These are phyloP conservation scores for Gopherus flavomarginatus DNA, from an alignment of 2,113 vertebrate species.

Conservation along the genomic window DNA sequence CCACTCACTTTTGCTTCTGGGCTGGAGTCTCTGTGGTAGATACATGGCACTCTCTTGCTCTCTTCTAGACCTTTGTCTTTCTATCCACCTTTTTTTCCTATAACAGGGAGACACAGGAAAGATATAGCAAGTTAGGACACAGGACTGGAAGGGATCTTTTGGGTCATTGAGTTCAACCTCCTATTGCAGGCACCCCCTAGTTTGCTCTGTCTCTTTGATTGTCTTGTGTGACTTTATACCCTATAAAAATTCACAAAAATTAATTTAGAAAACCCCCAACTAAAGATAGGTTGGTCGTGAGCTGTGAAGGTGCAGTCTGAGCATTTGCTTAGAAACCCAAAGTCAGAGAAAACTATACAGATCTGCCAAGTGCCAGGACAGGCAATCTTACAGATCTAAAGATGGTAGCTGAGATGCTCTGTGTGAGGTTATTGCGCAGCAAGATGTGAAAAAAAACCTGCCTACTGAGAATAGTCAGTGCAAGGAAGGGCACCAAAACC, in stretches of 20 bases:
- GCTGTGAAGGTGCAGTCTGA: neutral
- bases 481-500: neutral
- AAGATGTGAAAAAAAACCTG: neutral
- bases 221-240: neutral
- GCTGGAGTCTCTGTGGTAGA: neutral
- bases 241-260: neutral
- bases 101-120: neutral
- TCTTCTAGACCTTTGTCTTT: neutral
- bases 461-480: neutral
- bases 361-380: neutral
- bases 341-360: neutral
- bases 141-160: neutral
- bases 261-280: neutral
- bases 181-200: neutral
- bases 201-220: neutral
- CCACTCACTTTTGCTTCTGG: neutral
- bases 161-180: neutral
- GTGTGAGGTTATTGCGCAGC: neutral
- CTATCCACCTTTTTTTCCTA: neutral
- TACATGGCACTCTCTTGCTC: neutral
- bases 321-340: neutral
- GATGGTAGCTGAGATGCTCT: neutral
- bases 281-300: neutral
- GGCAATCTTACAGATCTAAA: neutral
- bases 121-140: neutral